A percentile compares a stretch with the other conserved stretches of the same genome.
Conservation (phyloP, 2,888 invertebrate species). For the Euclidia mi region DNA sequence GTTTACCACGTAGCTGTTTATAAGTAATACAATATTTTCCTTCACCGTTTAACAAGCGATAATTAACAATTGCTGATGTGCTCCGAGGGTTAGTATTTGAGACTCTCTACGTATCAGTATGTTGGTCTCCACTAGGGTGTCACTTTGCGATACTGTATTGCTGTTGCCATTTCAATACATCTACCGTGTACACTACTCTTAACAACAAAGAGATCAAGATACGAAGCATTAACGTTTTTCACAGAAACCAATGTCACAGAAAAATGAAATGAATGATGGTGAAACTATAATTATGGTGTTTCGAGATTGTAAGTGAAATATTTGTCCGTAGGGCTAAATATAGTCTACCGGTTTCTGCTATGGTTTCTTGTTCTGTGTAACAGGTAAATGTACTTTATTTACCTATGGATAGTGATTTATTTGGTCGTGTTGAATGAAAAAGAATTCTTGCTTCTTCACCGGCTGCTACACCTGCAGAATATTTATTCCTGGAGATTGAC, state of each 20-base stretch:
- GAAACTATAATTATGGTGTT: slow-evolving; percentile 50
- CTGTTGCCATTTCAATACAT: background rate
- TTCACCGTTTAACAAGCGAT: too few relatives aligned
- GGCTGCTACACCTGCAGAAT: too few relatives aligned
- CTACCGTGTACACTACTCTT: slow-evolving; percentile 28
- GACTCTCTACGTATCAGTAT: too few relatives aligned
- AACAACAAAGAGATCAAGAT: slow-evolving; percentile 40
- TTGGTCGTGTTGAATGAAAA: background rate
- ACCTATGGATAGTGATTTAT: too few relatives aligned
- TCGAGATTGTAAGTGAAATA: slow-evolving; percentile 42
- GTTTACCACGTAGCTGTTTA: too few relatives aligned
- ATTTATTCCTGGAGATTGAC: too few relatives aligned
- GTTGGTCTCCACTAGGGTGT: too few relatives aligned
- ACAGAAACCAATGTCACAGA: slow-evolving; percentile 51
- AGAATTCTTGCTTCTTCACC: too few relatives aligned
- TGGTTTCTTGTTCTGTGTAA: background rate
- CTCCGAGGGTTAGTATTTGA: too few relatives aligned
- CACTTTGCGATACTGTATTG: background rate
- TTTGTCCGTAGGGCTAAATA: slow-evolving; percentile 19
- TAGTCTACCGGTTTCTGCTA: slow-evolving; percentile 1
- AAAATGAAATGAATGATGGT: slow-evolving; percentile 51
- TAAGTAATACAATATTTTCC: too few relatives aligned
- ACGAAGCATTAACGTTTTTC: slow-evolving; percentile 57
- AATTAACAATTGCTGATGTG: too few relatives aligned
- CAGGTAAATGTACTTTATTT: background rate